Percentiles rank a stretch among this genome's conserved stretches.
Conservation (phyloP, 2,888 invertebrate genomes). For the Coelinius sp. region DNA sequence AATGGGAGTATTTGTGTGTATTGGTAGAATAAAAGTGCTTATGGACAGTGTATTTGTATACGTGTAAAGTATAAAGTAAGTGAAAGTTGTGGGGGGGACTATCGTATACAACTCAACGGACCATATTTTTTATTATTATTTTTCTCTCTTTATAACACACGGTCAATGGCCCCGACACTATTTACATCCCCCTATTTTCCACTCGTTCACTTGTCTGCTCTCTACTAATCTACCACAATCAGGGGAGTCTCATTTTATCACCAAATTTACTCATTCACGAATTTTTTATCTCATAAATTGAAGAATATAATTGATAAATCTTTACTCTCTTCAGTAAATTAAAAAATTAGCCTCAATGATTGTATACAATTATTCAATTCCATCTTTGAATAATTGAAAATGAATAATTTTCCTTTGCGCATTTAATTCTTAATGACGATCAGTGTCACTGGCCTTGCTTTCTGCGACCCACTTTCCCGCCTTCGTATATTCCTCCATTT, state of each 20-base stretch:
- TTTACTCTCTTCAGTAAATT: no score
- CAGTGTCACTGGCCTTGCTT: slow-evolving; percentile 71
- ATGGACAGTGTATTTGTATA: background rate
- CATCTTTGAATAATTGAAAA: background rate
- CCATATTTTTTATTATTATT: background rate
- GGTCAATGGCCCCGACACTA: slow-evolving; percentile 46
- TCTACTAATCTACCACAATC: slow-evolving; percentile 16
- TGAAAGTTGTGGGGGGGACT: slow-evolving; percentile 30
- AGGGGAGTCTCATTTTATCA: background rate
- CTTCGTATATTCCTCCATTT: slow-evolving; percentile 20
- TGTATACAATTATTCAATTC: background rate
- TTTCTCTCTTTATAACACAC: background rate
- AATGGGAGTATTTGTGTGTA: slow-evolving; percentile 7
- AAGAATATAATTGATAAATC: no score
- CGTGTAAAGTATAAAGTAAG: slow-evolving; percentile 7
- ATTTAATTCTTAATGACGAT: background rate
- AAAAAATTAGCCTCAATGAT: no score
- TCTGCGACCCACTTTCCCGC: slow-evolving; percentile 70
- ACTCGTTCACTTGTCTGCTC: background rate
- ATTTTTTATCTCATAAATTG: background rate
- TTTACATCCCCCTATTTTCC: slow-evolving; percentile 30
- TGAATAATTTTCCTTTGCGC: background rate
- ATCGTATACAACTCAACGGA: background rate
- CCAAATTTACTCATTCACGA: background rate
- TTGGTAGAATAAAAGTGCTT: slow-evolving; percentile 1